Evolutionary conservation across 2,797 vertebrate species (phyloP), one percentile per base, ranked within the genome.

Genomic region (Protonibea diacanthus): DNA sequence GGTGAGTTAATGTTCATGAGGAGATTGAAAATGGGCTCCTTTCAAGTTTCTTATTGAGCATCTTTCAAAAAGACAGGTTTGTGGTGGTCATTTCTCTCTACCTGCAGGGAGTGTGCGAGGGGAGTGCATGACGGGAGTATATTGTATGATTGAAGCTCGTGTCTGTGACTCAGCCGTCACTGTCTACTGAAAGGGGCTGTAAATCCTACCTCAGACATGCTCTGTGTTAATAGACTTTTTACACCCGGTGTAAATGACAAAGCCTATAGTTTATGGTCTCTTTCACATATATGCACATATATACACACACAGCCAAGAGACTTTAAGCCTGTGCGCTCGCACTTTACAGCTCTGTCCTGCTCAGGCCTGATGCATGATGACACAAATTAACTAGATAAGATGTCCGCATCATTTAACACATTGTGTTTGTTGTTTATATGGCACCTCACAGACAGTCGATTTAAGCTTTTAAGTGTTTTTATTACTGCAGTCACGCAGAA

Each of bases 21-120:
- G 55, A 84, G 80, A 82, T 70, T 73, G 59, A 82, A 89, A 88
- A 87, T 69, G 52, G 61, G 67, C 67, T 68, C 66, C 68, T 74
- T 80, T 90, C 80, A 77, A 79, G 52, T 56, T 86, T 71, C 71
- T 83, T 83, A 86, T 88, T 80, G 76, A 91, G 81, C 87, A 91
- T 91, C 85, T 88, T 90, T 93, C 89, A 91, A 79, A 87, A 57
- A 78, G 91, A 90, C 90, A 89, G 90, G 60, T 93, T 91, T 92
- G 92, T 88, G 88, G 80, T 68, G 90, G 85, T 83, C 79, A 87
- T 92, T 89, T 85, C 78, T 90, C 83, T 86, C 53, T 44, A 80
- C 55, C 82, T 82, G 67, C 80, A 60, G 74, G 63, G 56, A 70
- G 80, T 23, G 60, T 82, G 75, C 73, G 83, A 84, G 76, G 58